Base-by-base conservation (phyloP, 1,140 invertebrate genomes). In the Trachymyrmex cornetzi region DNA sequence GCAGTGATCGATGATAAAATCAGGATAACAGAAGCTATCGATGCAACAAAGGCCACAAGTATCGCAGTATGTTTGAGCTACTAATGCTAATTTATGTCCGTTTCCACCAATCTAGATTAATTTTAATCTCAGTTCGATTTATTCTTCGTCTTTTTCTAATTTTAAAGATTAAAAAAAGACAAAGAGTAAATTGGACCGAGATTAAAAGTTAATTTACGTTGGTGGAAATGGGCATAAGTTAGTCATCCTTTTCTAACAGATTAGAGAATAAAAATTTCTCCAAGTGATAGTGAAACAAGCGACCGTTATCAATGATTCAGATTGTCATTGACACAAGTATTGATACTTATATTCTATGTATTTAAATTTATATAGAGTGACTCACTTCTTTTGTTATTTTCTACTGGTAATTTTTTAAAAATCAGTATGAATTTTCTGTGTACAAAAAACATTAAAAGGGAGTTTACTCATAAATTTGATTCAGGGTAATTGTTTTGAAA, bases 221-320 rank as follows among this genome's bases (percentile, higher is more conserved):
- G 5, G 6, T 34, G 30, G 30, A 34, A 34, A 34, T 34, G 30
- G 5, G 5, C 30, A 30, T 30, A 34, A 50, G 63, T 79, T 79
- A 79, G 77, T 79, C 61, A 79, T 79, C 77, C 38, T 27, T 66
- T 48, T 16, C 12, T 5, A 50, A 50, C 6, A 79, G 77, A 79
- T 79, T 79, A 79, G 24, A 66, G 55, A 77, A 50, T n/a, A 44
- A 48, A 63, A 22, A 6, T n/a, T 75, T 66, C n/a, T 6, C 24
- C 19, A 22, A 38, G 27, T n/a, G 77, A 79, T 67, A 79, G 63
- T 66, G 38, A 66, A 30, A 50, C 19, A 6, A 30, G 5, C 3
- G 19, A 22, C 5, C 7, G 22, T 79, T 50, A n/a, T 79, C 30
- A 66, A 66, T 66, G 59, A 66, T 66, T 34, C 24, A 30, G 19